A percentile compares a stretch with the other conserved stretches of the same genome.
These are phyloP conservation scores for Trimorus sp. DNA, from an alignment of 2,888 invertebrate genomes.

Conservation along the genomic window DNA sequence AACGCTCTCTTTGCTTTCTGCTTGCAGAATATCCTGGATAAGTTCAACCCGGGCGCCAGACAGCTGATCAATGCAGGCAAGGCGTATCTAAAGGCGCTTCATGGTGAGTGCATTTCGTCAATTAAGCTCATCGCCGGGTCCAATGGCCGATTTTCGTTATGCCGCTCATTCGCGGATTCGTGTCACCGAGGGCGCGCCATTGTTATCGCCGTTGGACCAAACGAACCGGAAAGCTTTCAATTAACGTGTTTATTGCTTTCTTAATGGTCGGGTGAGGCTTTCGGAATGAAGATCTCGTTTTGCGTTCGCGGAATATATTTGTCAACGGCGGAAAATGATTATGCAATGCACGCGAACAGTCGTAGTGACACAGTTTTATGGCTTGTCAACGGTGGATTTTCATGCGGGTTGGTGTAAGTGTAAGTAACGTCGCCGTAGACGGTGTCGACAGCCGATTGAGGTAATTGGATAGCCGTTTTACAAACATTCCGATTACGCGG, in stretches of 20 bases:
- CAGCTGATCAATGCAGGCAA: conserved; percentile 97
- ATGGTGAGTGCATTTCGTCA: conserved; percentile 87
- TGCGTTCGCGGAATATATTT: too few relatives aligned
- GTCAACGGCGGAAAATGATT: too few relatives aligned
- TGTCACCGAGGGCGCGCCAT: conserved; percentile 22
- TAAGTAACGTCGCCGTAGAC: too few relatives aligned
- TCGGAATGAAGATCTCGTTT: too few relatives aligned
- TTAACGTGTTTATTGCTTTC: conserved; percentile 41
- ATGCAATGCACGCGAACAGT: too few relatives aligned
- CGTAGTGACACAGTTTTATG: too few relatives aligned
- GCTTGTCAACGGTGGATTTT: too few relatives aligned
- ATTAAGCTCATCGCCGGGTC: conserved; percentile 31
- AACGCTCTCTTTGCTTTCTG: conserved; percentile 76
- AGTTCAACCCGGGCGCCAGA: conserved; percentile 96
- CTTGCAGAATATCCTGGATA: conserved; percentile 97
- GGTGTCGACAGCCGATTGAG: too few relatives aligned
- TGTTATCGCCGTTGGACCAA: conserved; percentile 32
- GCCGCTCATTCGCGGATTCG: not conserved
- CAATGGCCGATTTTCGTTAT: conserved; percentile 28
- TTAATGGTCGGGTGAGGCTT: not conserved
- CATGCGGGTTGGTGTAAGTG: too few relatives aligned
- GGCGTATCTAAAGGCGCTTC: conserved; percentile 96
- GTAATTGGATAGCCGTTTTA: too few relatives aligned
- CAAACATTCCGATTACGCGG: too few relatives aligned
- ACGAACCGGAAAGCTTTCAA: conserved; percentile 48